Base-by-base conservation (phyloP, 2,797 vertebrate species). In the Megalops cyprinoides region DNA sequence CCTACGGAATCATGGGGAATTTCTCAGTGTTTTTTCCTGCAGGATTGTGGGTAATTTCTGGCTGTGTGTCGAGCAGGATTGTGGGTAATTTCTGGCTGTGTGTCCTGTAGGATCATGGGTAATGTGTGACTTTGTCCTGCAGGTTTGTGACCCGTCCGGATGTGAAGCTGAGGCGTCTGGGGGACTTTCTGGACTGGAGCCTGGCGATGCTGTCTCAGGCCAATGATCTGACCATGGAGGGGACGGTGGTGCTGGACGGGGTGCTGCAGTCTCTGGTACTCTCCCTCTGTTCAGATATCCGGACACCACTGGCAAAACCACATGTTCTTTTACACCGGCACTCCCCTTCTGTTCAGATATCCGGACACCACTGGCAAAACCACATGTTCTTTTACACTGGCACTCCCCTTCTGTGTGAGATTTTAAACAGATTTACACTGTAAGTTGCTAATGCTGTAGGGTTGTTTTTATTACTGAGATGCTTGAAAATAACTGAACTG, bases 141-240 rank as follows among this genome's bases (percentile, higher is more conserved):
- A 99, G 98, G 91, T 98, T 99, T 62, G 94, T 99, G 88, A 96
- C 96, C 0, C 97, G 98, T 55, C 98, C 94, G 3, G 98, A 99
- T 83, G 98, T 98, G 84, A 97, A 93, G 79, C 94, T 95, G 89
- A 98, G 95, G 88, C 89, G 91, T 83, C 94, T 98, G 62, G 95
- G 94, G n/a, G 92, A 94, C 79, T 99, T 99, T 87, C 87, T 99
- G 91, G 97, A 99, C 90, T 99, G 97, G 97, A 94, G 90, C 82
- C 94, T 99, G 81, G 88, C 93, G 44, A 94, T 93, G 7, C 85
- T 99, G 85, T 91, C 96, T 55, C 90, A 90, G 78, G 92, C 94
- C 46, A 93, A 89, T 78, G 96, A 95, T 85, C 86, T 92, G 80
- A 96, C 93, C 79, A 85, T 96, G 77, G 93, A 90, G 25, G 96